Conservation (phyloP, 2,113 vertebrate genomes). For the Sterna hirundo region DNA sequence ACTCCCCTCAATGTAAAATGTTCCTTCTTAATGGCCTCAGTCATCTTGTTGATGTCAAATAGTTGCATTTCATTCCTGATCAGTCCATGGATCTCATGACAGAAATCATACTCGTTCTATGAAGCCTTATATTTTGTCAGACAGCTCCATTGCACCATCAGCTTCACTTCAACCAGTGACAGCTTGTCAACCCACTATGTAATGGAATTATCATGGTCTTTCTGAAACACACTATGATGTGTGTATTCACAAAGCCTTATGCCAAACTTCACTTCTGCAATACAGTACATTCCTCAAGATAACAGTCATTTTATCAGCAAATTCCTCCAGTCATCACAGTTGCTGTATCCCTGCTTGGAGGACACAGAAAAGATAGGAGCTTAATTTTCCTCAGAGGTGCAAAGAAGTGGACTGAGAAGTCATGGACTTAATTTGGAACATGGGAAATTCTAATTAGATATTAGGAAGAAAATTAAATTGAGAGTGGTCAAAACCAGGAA, state of each 20-base stretch:
- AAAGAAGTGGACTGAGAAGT: neutral
- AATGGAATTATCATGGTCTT: neutral
- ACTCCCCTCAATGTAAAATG: neutral
- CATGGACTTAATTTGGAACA: neutral
- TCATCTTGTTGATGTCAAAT: neutral
- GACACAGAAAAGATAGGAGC: neutral
- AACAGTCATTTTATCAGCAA: neutral
- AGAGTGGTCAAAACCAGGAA: neutral
- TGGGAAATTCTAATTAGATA: neutral
- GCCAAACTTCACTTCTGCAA: neutral
- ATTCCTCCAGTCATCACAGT: neutral
- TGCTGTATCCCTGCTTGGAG: neutral
- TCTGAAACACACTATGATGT: neutral
- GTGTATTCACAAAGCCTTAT: neutral
- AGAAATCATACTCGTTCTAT: neutral
- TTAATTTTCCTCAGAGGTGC: neutral
- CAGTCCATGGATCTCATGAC: neutral
- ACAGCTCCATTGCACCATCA: neutral
- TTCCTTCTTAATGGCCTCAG: neutral
- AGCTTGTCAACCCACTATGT: neutral
- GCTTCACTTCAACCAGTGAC: neutral
- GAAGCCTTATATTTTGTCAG: neutral
- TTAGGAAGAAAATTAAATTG: neutral
- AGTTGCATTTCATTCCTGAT: neutral
- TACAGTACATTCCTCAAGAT: neutral